Percentiles rank a stretch among this genome's conserved stretches.
These are phyloP conservation scores for Drosophila subobscura DNA, from an alignment of 1,140 invertebrate genomes.

Conservation along the genomic window DNA sequence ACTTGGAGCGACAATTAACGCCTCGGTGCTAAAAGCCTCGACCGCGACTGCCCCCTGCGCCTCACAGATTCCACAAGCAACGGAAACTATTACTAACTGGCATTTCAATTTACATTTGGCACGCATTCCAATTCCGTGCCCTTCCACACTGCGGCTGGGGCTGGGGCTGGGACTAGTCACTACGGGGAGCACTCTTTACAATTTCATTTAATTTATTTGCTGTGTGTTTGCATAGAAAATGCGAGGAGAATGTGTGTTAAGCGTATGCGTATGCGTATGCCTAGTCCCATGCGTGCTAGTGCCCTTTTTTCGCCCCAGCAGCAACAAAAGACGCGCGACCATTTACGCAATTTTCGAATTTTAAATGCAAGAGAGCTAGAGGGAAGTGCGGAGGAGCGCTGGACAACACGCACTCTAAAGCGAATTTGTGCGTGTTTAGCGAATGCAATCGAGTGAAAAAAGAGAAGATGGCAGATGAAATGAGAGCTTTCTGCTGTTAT, in stretches of 20 bases:
- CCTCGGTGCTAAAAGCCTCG: slow-evolving; percentile 62
- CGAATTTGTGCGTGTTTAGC: slow-evolving; percentile 37
- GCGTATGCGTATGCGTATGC: slow-evolving; percentile 45
- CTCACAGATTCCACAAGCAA: background rate
- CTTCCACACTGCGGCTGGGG: no score
- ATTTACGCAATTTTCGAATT: slow-evolving; percentile 34
- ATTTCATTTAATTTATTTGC: background rate
- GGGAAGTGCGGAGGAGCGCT: background rate
- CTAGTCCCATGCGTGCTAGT: slow-evolving; percentile 7
- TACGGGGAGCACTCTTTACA: no score
- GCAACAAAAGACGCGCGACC: background rate
- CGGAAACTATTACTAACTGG: slow-evolving; percentile 2
- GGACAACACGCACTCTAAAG: background rate
- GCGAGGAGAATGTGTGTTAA: slow-evolving; percentile 74
- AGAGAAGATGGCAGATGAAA: background rate
- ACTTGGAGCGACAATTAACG: slow-evolving; percentile 74
- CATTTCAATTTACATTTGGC: slow-evolving; percentile 51
- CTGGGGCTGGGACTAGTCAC: slow-evolving; percentile 6
- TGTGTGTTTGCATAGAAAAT: slow-evolving; percentile 54
- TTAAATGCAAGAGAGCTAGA: slow-evolving; percentile 26
- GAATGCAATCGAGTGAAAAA: slow-evolving; percentile 14
- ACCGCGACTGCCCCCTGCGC: slow-evolving; percentile 27
- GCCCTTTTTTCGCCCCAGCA: background rate
- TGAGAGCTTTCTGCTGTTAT: background rate
- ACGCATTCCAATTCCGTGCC: slow-evolving; percentile 47